Conservation (phyloP, 1,140 invertebrate species). For the Mizuhopecten yessoensis region DNA sequence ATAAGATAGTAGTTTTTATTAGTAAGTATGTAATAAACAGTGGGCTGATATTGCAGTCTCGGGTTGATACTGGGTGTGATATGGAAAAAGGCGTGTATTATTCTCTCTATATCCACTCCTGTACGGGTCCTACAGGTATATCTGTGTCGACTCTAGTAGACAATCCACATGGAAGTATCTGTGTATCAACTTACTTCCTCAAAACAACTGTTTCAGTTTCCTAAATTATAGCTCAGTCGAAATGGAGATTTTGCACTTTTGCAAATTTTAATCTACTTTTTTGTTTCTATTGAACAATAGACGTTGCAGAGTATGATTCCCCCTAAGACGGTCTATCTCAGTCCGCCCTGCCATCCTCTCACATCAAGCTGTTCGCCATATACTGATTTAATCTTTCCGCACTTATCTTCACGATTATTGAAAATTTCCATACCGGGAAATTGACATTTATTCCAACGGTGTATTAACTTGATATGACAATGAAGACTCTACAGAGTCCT, state of each 20-base stretch:
- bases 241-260: slow-evolving; percentile 5
- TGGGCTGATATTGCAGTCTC: too few species aligned
- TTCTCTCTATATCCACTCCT: too few species aligned
- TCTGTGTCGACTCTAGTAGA: too few species aligned
- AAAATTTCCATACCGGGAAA: not conserved
- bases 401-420: not conserved
- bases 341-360: not conserved
- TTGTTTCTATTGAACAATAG: not conserved
- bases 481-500: not conserved
- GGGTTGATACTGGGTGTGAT: too few species aligned
- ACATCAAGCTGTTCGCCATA: not conserved
- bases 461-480: not conserved
- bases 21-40: too few species aligned
- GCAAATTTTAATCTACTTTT: not conserved
- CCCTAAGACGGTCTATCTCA: not conserved
- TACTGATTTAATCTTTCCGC: not conserved
- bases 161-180: too few species aligned
- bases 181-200: too few species aligned
- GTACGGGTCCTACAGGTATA: too few species aligned
- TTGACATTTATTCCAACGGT: not conserved
- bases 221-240: not conserved
- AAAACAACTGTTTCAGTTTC: too few species aligned
- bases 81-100: too few species aligned
- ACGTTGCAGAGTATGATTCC: not conserved
- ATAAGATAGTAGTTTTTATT: too few species aligned